Evolutionary conservation across 2,888 invertebrate species (phyloP).

Genomic region (Lysandra bellargus): DNA sequence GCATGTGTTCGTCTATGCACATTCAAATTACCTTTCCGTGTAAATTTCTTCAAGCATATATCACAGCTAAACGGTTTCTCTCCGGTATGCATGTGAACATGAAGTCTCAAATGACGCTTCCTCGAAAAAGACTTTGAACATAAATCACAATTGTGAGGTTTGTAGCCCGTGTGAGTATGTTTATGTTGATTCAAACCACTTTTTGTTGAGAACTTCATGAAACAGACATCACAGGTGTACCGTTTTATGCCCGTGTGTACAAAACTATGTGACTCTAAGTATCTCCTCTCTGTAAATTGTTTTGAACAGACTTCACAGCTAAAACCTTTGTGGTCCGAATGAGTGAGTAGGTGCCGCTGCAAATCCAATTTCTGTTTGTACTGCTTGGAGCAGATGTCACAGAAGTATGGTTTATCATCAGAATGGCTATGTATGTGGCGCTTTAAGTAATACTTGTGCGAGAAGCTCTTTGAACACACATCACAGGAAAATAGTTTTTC

Average conservation of each 20-base stretch:
- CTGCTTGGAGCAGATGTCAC: background rate
- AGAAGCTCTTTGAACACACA: background rate
- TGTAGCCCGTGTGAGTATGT: background rate
- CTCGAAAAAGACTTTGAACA: background rate
- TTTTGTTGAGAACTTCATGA: background rate
- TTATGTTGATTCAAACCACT: background rate
- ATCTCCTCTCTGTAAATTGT: no score
- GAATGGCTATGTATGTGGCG: background rate
- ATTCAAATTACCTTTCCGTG: background rate
- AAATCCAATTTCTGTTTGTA: background rate
- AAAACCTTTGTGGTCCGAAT: background rate
- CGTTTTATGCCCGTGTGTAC: no score
- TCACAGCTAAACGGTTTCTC: background rate
- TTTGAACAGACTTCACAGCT: background rate
- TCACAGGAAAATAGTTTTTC: background rate
- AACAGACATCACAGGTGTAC: background rate
- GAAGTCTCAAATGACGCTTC: background rate
- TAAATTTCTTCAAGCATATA: background rate
- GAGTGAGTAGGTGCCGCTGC: background rate
- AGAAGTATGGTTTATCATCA: background rate
- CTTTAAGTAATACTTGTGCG: background rate
- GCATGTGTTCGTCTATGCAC: background rate
- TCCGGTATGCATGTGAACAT: background rate
- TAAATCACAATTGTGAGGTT: background rate
- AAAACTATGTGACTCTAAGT: no score